These are phyloP conservation scores for Porites evermanni DNA, from an alignment of 92 coral and sea anemone genomes.

Conservation along the genomic window DNA sequence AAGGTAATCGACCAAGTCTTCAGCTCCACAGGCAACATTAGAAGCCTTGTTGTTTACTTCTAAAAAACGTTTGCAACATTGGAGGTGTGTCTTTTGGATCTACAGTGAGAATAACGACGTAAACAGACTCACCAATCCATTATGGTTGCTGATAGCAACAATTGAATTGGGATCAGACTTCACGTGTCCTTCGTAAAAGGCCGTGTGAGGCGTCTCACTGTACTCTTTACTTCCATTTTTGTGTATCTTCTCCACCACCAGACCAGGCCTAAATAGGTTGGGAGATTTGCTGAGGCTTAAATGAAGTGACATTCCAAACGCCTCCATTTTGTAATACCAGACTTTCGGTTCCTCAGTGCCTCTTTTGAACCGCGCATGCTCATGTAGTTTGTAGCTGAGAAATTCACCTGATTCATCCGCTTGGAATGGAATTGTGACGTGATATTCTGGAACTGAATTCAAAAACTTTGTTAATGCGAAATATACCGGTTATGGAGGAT, in stretches of 20 bases:
- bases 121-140: conserved; percentile 80
- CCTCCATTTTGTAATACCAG: conserved; percentile 78
- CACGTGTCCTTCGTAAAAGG: conserved; percentile 84
- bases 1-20: no score
- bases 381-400: conserved; percentile 71
- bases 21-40: no score
- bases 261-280: conserved; percentile 57
- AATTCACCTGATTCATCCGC: conserved; percentile 76
- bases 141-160: conserved; percentile 83
- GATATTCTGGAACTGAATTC: conserved; percentile 86
- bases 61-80: no score
- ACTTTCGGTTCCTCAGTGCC: conserved; percentile 54
- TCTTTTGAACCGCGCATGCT: conserved; percentile 71
- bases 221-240: conserved; percentile 75
- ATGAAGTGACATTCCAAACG: conserved; percentile 79
- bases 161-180: conserved; percentile 81
- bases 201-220: conserved; percentile 43
- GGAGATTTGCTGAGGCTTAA: conserved; percentile 73
- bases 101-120: neutral
- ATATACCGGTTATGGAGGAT: neutral
- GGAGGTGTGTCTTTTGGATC: no score
- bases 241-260: conserved; percentile 74
- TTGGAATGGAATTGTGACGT: conserved; percentile 83
- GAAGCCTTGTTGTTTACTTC: no score
- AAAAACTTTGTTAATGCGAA: neutral